Evolutionary conservation across 2,113 vertebrate genomes (phyloP), one percentile per base, ranked within the genome.

Genomic region (Rhadina sibilatrix): DNA sequence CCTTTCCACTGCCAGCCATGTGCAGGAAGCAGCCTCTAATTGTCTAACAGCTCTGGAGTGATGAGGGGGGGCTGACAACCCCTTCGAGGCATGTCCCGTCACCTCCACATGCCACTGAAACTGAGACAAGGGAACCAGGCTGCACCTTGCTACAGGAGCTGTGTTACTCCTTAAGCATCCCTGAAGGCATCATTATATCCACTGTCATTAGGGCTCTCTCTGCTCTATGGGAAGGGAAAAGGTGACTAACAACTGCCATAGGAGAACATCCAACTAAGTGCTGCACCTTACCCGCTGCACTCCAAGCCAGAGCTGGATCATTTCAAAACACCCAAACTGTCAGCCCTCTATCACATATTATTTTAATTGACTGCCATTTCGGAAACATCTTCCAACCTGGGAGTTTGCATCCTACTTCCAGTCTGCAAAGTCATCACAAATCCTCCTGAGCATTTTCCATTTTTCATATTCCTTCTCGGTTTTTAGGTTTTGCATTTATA

Each of bases 121-220:
- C 18, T 16, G 42, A 84, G 75, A 92, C 52, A 74, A 89, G 82
- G 57, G 69, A 89, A 80, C 40, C 63, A 47, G 78, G 87, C 82
- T 94, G 59, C 87, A 84, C 46, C 77, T 71, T 84, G 87, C 89
- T 54, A 15, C 0, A 90, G 94, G 78, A 94, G 74, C 84, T 16
- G 27, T 69, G 78, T 65, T 88, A 37, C 42, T 96, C 94, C 95
- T 76, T 85, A 85, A 96, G 96, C 93, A 91, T 87, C 95, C 96
- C 94, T 89, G 95, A 96, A 95, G 94, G 95, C 95, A 97, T 97
- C 78, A n/a, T 97, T 96, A 96, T 72, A 89, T 75, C 65, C 87
- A 33, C 74, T 65, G 84, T 93, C 91, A 94, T 93, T 96, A 96
- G 90, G 89, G 70, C 78, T 50, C 57, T 57, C 65, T 27, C 87